Conservation (phyloP, 1,140 invertebrate species). For the Drosophila ironensis region DNA sequence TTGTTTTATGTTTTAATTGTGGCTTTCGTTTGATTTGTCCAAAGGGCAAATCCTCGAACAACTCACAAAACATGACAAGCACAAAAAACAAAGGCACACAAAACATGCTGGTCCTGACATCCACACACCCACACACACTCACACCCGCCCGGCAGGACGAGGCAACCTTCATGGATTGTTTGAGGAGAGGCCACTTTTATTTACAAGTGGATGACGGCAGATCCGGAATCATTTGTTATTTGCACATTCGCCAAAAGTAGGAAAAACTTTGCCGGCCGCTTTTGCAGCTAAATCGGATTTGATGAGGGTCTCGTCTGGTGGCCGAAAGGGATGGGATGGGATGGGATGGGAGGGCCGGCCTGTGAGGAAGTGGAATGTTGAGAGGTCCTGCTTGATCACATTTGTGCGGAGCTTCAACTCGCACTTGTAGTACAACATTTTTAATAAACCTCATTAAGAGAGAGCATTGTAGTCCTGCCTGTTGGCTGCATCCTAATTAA, state of each 20-base stretch:
- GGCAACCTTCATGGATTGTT: not conserved
- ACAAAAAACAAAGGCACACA: constrained; percentile 71
- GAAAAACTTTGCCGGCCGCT: constrained; percentile 53
- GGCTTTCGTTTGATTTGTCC: constrained; percentile 77
- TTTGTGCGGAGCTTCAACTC: too few species aligned
- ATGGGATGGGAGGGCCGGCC: not conserved
- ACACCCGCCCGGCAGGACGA: not conserved
- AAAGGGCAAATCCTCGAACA: constrained; percentile 51
- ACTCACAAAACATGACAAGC: constrained; percentile 71
- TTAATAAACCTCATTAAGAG: not conserved
- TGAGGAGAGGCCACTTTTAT: constrained; percentile 54
- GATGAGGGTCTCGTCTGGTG: constrained; percentile 65
- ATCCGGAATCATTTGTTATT: constrained; percentile 77
- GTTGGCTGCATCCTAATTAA: constrained; percentile 63
- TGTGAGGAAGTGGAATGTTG: not conserved
- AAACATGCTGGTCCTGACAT: constrained; percentile 65
- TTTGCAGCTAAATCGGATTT: constrained; percentile 70
- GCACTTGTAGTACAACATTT: too few species aligned
- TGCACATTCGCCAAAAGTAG: constrained; percentile 72
- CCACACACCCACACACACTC: not conserved
- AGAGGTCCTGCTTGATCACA: too few species aligned
- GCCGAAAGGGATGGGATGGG: too few species aligned
- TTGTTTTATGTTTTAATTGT: constrained; percentile 76
- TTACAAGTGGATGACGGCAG: constrained; percentile 74
- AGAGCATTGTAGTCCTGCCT: not conserved